Percentiles rank a stretch among this genome's conserved stretches.
These are phyloP conservation scores for Nasonia oneida DNA, from an alignment of 2,888 invertebrate species.

Conservation along the genomic window DNA sequence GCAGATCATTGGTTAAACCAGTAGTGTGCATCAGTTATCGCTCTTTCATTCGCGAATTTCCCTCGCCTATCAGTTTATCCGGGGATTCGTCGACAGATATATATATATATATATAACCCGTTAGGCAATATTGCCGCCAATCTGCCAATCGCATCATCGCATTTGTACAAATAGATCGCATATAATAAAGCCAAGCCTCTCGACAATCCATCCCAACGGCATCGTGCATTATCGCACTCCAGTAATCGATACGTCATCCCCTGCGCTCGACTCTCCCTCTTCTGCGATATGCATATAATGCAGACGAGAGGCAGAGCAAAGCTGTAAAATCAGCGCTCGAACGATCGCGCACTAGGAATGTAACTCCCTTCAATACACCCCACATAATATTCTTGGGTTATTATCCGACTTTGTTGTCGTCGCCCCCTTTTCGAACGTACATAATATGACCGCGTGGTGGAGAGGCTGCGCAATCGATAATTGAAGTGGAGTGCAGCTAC, in stretches of 20 bases:
- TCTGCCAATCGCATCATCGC: constrained; percentile 41
- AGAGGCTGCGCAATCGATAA: constrained; percentile 39
- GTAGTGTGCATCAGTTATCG: background rate
- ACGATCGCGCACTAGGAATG: constrained; percentile 38
- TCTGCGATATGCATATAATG: background rate
- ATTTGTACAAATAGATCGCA: constrained; percentile 35
- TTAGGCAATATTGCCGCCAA: background rate
- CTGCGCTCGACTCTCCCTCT: constrained; percentile 19
- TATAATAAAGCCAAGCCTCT: constrained; percentile 44
- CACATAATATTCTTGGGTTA: background rate
- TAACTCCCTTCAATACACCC: constrained; percentile 2
- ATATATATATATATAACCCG: background rate
- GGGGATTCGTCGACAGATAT: background rate
- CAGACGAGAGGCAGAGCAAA: background rate
- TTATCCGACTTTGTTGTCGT: constrained; percentile 22
- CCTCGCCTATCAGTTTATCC: background rate
- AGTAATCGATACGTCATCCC: constrained; percentile 48
- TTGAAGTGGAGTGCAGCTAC: constrained; percentile 24
- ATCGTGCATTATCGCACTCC: constrained; percentile 12
- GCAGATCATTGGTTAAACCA: background rate
- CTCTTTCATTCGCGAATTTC: constrained; percentile 1
- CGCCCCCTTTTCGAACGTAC: background rate
- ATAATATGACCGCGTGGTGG: background rate
- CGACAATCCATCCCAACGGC: constrained; percentile 39
- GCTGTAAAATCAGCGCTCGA: constrained; percentile 49